These are phyloP conservation scores for Planococcus citri DNA, from an alignment of 1,140 invertebrate species.

Conservation along the genomic window DNA sequence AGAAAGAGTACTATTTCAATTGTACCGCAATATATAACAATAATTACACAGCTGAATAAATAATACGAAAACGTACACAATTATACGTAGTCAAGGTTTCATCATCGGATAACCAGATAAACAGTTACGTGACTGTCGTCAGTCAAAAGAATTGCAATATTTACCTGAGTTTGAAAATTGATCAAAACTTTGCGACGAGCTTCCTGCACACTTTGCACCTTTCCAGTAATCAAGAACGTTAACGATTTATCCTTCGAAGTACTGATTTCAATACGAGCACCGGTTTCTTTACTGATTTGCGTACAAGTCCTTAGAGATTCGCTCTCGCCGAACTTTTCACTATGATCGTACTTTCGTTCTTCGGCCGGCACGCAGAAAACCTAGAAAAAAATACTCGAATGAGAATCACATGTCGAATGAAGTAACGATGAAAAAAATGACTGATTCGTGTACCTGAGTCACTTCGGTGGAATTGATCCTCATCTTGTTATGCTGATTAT, in stretches of 20 bases:
- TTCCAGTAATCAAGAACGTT: conserved; percentile 91
- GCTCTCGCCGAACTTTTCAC: conserved; percentile 79
- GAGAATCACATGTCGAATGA: too few relatives aligned
- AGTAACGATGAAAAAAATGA: neutral
- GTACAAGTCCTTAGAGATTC: conserved; percentile 79
- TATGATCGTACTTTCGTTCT: conserved; percentile 72
- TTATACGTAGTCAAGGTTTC: too few relatives aligned
- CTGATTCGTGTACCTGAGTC: neutral
- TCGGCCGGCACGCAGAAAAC: conserved; percentile 79
- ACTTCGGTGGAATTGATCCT: neutral
- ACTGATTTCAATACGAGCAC: conserved; percentile 91
- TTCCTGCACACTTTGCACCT: conserved; percentile 72
- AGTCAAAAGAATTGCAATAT: too few relatives aligned
- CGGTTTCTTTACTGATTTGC: conserved; percentile 79
- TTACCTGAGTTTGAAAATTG: conserved; percentile 81
- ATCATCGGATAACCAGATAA: too few relatives aligned
- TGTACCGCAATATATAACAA: neutral
- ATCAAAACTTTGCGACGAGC: conserved; percentile 75
- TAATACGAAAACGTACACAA: too few relatives aligned
- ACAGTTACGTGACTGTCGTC: too few relatives aligned
- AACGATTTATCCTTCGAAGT: conserved; percentile 88
- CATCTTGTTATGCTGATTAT: neutral
- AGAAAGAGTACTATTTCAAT: too few relatives aligned
- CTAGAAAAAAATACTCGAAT: conserved; percentile 38
- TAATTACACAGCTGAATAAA: neutral